Percentiles rank a stretch among this genome's conserved stretches.
These are phyloP conservation scores for Lepus timidus DNA, from an alignment of 2,113 vertebrate genomes.

Conservation along the genomic window DNA sequence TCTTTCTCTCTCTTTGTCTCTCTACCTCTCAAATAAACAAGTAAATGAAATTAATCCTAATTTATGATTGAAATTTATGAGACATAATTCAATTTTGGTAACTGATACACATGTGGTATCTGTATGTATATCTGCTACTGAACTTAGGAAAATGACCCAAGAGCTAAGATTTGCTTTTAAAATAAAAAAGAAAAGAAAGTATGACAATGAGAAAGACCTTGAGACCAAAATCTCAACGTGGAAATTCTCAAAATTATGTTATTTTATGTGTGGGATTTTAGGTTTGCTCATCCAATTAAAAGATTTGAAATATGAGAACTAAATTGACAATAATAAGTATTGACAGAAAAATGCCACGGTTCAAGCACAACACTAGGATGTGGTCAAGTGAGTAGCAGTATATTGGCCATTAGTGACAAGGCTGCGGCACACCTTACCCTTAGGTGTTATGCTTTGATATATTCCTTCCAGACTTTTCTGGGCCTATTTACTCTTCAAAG, in stretches of 20 bases:
- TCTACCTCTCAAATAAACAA: too few species aligned
- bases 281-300: background rate
- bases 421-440: background rate
- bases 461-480: background rate
- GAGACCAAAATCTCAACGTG: background rate
- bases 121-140: background rate
- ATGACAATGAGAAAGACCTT: background rate
- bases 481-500: background rate
- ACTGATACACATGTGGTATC: background rate
- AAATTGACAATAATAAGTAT: background rate
- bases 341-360: constrained; percentile 4
- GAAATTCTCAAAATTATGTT: constrained; percentile 21
- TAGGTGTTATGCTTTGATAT: background rate
- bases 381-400: background rate
- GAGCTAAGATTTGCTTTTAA: background rate
- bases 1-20: too few species aligned
- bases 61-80: constrained; percentile 23
- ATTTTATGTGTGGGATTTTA: background rate
- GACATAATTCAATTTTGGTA: constrained; percentile 26
- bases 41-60: background rate
- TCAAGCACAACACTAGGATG: background rate
- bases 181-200: background rate
- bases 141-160: constrained; percentile 12
- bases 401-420: background rate
- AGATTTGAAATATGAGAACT: background rate